phyloP scores from a whole-genome alignment of 2,888 invertebrate species.

The Calliopum simillimum region DNA sequence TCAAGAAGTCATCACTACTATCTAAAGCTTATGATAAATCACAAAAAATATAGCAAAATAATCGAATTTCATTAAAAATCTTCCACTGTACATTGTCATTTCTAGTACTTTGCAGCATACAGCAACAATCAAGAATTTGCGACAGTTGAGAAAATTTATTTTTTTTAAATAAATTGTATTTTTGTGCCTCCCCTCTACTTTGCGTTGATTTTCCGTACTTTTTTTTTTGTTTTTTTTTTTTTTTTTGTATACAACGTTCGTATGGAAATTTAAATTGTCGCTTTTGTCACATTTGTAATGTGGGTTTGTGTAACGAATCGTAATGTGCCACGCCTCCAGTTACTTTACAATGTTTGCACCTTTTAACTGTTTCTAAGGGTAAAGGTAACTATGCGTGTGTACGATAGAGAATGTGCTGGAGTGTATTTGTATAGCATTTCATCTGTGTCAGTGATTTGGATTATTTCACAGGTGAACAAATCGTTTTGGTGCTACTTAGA shows the following conservation, averaged over 20 bases:
- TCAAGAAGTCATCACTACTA: too few relatives aligned
- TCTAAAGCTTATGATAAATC: too few relatives aligned
- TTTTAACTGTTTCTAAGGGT: not conserved
- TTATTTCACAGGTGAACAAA: conserved; percentile 47
- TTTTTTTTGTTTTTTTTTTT: not conserved
- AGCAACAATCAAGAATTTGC: conserved; percentile 31
- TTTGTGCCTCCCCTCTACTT: not conserved
- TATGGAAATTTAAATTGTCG: conserved; percentile 31
- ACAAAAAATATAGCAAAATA: too few relatives aligned
- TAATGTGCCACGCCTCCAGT: not conserved
- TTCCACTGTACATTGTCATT: not conserved
- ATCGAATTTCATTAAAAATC: too few relatives aligned
- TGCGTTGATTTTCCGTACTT: not conserved
- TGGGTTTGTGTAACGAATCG: conserved; percentile 22
- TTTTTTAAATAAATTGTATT: conserved; percentile 34
- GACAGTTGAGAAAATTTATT: conserved; percentile 29
- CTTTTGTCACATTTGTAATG: conserved; percentile 33
- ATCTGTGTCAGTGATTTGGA: conserved; percentile 43
- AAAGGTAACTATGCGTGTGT: not conserved
- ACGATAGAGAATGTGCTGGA: not conserved
- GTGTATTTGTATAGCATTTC: conserved; percentile 30
- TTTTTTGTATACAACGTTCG: not conserved
- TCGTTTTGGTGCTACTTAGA: conserved; percentile 44
- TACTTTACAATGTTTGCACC: not conserved
- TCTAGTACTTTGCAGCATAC: not conserved